A percentile compares a stretch with the other conserved stretches of the same genome.
Evolutionary conservation across 1,140 invertebrate species (phyloP).

Genomic region (Drosophila ambigua): DNA sequence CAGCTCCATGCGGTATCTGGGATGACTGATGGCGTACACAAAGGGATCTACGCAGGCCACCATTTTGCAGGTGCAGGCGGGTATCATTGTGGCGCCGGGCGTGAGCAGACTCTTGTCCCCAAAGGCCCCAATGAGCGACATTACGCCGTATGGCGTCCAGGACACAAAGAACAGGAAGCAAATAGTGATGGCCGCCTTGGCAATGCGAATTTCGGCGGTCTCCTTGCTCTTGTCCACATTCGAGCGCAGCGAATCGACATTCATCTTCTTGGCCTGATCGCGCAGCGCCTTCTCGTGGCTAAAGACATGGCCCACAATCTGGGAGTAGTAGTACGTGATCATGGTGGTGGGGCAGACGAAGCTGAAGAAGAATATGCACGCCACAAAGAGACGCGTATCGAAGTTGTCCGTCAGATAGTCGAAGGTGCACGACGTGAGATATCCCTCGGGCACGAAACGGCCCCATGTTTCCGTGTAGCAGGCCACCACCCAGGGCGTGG

Average conservation of each 20-base stretch:
- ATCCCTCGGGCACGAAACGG: slow-evolving; percentile 93
- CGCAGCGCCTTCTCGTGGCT: slow-evolving; percentile 93
- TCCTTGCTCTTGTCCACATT: slow-evolving; percentile 88
- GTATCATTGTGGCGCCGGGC: slow-evolving; percentile 93
- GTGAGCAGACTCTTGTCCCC: slow-evolving; percentile 91
- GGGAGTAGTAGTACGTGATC: slow-evolving; percentile 93
- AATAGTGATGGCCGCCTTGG: slow-evolving; percentile 93
- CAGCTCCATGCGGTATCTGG: slow-evolving; percentile 90
- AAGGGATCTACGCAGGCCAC: slow-evolving; percentile 95
- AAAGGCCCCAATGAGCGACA: slow-evolving; percentile 92
- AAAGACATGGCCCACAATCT: slow-evolving; percentile 92
- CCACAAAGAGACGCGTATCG: slow-evolving; percentile 90
- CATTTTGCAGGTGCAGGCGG: slow-evolving; percentile 92
- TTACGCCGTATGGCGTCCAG: slow-evolving; percentile 92
- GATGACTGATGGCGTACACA: slow-evolving; percentile 94
- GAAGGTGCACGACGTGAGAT: slow-evolving; percentile 92
- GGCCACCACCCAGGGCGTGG: slow-evolving; percentile 91
- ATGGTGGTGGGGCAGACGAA: slow-evolving; percentile 91
- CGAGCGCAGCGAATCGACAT: slow-evolving; percentile 92
- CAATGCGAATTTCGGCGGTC: slow-evolving; percentile 92
- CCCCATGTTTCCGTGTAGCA: slow-evolving; percentile 92
- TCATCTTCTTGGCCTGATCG: slow-evolving; percentile 95
- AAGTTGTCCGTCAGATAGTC: slow-evolving; percentile 92
- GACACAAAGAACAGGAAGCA: slow-evolving; percentile 92
- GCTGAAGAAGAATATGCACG: slow-evolving; percentile 90